These are phyloP conservation scores for Gila orcuttii DNA, from an alignment of 2,113 vertebrate species.

Conservation along the genomic window DNA sequence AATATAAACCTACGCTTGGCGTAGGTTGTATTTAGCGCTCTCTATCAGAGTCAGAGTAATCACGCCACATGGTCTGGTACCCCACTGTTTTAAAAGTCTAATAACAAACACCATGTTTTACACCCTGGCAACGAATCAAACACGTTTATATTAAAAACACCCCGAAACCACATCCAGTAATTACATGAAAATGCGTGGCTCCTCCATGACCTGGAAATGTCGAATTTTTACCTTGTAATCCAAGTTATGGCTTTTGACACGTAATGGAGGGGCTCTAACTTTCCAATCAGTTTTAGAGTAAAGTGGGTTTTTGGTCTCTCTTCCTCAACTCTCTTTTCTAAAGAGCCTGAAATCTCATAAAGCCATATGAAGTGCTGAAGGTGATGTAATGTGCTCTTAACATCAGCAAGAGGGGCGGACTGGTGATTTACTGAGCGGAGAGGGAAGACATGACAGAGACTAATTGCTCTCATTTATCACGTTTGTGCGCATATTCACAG, in stretches of 20 bases:
- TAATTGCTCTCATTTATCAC: slow-evolving; percentile 86
- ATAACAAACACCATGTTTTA: slow-evolving; percentile 62
- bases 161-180: slow-evolving; percentile 52
- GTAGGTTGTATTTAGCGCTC: slow-evolving; percentile 47
- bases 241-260: slow-evolving; percentile 49
- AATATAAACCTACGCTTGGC: slow-evolving; percentile 48
- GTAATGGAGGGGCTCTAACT: slow-evolving; percentile 44
- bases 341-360: slow-evolving; percentile 76
- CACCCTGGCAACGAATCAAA: slow-evolving; percentile 57
- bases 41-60: slow-evolving; percentile 60
- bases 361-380: slow-evolving; percentile 63
- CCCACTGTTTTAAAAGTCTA: slow-evolving; percentile 62
- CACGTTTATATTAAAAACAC: slow-evolving; percentile 51
- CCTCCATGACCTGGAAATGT: slow-evolving; percentile 46
- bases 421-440: slow-evolving; percentile 71
- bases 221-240: slow-evolving; percentile 51
- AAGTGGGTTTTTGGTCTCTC: slow-evolving; percentile 37
- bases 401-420: slow-evolving; percentile 67
- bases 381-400: slow-evolving; percentile 79
- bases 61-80: slow-evolving; percentile 50
- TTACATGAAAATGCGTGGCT: slow-evolving; percentile 47
- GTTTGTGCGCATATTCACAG: slow-evolving; percentile 72
- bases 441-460: slow-evolving; percentile 82
- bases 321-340: slow-evolving; percentile 62
- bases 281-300: slow-evolving; percentile 48